Percentiles rank a stretch among this genome's conserved stretches.
phyloP scores from a whole-genome alignment of 2,888 invertebrate species.

The Chouioia cunea region DNA sequence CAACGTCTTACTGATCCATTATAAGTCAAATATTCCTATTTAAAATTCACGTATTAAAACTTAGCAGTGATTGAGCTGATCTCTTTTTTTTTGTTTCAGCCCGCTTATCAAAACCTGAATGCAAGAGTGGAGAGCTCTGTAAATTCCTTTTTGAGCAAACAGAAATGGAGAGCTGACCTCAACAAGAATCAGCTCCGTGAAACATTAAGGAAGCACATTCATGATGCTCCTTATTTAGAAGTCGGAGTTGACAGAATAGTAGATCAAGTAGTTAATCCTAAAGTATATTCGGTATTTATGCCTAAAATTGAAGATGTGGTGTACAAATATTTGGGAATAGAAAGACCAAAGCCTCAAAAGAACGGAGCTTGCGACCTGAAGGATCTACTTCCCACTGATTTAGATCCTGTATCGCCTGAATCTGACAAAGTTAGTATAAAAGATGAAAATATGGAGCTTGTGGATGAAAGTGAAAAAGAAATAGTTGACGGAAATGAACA shows the following conservation, averaged over 20 bases:
- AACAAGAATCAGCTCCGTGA: constrained; percentile 95
- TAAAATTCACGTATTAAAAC: too few relatives aligned
- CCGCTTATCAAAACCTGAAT: constrained; percentile 93
- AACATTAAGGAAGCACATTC: constrained; percentile 86
- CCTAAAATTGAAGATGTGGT: constrained; percentile 93
- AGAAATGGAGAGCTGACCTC: constrained; percentile 87
- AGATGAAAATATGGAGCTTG: constrained; percentile 62
- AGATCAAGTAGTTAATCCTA: constrained; percentile 95
- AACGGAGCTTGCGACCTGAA: constrained; percentile 65
- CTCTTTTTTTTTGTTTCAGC: too few relatives aligned
- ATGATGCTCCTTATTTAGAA: constrained; percentile 91
- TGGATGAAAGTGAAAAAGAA: constrained; percentile 55
- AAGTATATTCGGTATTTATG: constrained; percentile 88
- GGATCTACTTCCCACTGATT: constrained; percentile 80
- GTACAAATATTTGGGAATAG: constrained; percentile 86
- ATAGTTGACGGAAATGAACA: constrained; percentile 46
- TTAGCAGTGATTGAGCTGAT: too few relatives aligned
- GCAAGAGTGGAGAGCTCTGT: constrained; percentile 92
- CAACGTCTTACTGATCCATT: too few relatives aligned
- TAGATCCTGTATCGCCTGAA: constrained; percentile 86
- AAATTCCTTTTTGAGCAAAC: constrained; percentile 83
- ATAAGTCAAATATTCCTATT: too few relatives aligned
- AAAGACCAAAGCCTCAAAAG: constrained; percentile 74
- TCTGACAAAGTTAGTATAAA: constrained; percentile 76
- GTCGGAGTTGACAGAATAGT: constrained; percentile 94